Conservation (phyloP, 2,113 vertebrate genomes). For the Vulpes lagopus region DNA sequence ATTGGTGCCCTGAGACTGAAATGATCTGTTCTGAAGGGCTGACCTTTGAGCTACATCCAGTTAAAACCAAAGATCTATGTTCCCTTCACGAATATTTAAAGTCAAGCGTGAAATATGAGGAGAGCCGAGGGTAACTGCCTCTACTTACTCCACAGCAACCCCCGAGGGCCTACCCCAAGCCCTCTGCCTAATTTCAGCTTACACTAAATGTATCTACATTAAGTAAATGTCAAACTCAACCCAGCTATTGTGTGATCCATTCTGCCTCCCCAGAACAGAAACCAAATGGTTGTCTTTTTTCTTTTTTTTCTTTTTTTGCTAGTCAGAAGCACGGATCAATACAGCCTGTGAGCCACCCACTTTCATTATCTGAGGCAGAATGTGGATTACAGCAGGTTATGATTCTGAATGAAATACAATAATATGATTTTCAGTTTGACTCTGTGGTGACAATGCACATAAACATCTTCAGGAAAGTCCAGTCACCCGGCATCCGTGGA, state of each 20-base stretch:
- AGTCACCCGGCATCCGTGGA: neutral
- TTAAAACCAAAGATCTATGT: constrained; percentile 32
- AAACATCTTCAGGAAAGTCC: neutral
- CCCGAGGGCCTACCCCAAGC: neutral
- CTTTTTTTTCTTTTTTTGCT: neutral
- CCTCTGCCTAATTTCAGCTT: constrained; percentile 38
- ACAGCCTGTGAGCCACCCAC: neutral
- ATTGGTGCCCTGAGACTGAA: neutral
- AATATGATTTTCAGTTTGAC: neutral
- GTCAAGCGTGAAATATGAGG: neutral
- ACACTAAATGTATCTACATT: constrained; percentile 17
- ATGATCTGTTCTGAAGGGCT: constrained; percentile 1
- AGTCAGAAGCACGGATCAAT: neutral
- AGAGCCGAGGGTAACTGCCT: neutral
- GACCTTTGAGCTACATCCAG: neutral
- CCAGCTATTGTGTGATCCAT: neutral
- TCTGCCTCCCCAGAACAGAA: constrained; percentile 34
- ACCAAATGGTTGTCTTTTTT: neutral
- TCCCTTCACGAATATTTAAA: constrained; percentile 24
- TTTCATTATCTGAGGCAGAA: neutral
- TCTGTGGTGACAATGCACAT: neutral
- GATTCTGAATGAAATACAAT: constrained; percentile 43
- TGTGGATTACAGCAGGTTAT: constrained; percentile 8
- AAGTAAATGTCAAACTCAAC: constrained; percentile 44
- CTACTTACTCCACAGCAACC: neutral